Conservation (phyloP, 2,888 invertebrate genomes). For the Quadriops clusia region DNA sequence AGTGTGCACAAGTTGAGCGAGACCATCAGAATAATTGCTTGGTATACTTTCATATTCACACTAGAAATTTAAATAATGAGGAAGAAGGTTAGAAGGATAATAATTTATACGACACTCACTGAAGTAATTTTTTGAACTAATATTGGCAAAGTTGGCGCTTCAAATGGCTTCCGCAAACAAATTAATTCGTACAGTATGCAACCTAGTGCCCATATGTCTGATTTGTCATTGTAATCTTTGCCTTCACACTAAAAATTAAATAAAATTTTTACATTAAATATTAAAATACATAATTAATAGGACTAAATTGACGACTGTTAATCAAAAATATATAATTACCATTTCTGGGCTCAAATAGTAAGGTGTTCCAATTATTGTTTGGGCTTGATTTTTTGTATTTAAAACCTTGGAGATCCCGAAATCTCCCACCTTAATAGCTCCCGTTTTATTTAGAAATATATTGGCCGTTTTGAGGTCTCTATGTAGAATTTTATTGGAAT, state of each 20-base stretch:
- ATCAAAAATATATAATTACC: slow-evolving; percentile 32
- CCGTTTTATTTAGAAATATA: slow-evolving; percentile 56
- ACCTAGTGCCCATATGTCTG: slow-evolving; percentile 68
- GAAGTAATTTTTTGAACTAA: slow-evolving; percentile 63
- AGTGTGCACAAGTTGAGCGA: slow-evolving; percentile 48
- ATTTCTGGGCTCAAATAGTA: slow-evolving; percentile 67
- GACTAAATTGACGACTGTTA: slow-evolving; percentile 1
- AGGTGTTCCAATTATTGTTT: slow-evolving; percentile 60
- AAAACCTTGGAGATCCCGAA: slow-evolving; percentile 67
- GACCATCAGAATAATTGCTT: slow-evolving; percentile 48
- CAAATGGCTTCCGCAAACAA: slow-evolving; percentile 58
- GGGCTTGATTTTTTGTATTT: slow-evolving; percentile 52
- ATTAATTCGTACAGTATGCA: slow-evolving; percentile 68
- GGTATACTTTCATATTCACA: slow-evolving; percentile 56
- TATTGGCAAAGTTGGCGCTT: slow-evolving; percentile 59
- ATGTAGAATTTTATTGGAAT: slow-evolving; percentile 52
- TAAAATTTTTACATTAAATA: not conserved
- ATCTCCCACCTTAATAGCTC: slow-evolving; percentile 58
- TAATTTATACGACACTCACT: slow-evolving; percentile 32
- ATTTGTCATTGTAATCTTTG: slow-evolving; percentile 61
- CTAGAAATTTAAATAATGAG: slow-evolving; percentile 28
- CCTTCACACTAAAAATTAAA: slow-evolving; percentile 52
- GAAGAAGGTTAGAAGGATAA: not conserved
- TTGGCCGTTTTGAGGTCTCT: slow-evolving; percentile 53
- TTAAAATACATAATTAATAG: not conserved